Conservation (phyloP, 2,113 vertebrate species). For the Eidolon helvum region DNA sequence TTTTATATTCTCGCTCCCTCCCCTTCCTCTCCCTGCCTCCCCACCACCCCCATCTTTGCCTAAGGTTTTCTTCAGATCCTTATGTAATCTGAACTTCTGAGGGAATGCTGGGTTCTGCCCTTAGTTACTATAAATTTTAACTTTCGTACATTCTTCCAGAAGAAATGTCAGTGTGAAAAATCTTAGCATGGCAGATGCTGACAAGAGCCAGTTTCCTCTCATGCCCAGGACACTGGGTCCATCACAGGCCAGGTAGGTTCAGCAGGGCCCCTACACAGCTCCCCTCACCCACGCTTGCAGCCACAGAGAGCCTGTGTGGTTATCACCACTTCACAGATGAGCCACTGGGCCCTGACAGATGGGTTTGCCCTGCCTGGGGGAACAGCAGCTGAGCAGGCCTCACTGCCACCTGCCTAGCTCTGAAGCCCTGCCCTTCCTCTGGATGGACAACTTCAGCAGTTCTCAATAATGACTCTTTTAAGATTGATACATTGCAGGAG, state of each 20-base stretch:
- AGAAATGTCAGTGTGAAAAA: background rate
- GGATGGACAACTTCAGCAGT: accelerated
- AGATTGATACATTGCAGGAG: background rate
- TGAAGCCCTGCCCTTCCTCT: background rate
- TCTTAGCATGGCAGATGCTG: background rate
- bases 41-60: background rate
- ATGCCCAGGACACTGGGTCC: background rate
- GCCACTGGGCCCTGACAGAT: background rate
- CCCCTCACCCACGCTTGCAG: background rate
- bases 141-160: constrained; percentile 25
- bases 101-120: background rate
- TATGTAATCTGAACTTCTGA: background rate
- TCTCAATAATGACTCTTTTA: background rate
- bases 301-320: background rate
- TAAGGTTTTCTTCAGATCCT: background rate
- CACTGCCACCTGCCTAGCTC: background rate
- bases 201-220: background rate
- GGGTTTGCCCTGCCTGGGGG: no score
- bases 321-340: background rate
- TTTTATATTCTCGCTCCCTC: no score
- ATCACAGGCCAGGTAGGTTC: background rate
- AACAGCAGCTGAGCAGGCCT: background rate
- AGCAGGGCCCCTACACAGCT: background rate
- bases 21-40: background rate
- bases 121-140: constrained; percentile 11